A percentile compares a stretch with the other conserved stretches of the same genome.
Conservation (phyloP, 2,113 vertebrate species). For the Beaufortia kweichowensis region DNA sequence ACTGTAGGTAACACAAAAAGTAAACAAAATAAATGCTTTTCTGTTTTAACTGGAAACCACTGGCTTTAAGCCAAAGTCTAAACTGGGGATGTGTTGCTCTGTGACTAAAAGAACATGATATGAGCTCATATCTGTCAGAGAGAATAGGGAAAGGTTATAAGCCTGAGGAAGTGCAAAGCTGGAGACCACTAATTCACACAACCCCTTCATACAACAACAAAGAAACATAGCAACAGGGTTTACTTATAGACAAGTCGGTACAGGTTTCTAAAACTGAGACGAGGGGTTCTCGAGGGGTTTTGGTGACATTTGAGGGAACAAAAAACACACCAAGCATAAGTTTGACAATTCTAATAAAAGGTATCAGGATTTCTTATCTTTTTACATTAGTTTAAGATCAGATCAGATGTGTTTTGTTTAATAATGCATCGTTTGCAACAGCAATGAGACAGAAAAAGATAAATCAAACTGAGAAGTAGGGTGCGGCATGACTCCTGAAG, state of each 20-base stretch:
- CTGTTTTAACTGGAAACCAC: not conserved
- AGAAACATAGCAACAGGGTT: slow-evolving; percentile 71
- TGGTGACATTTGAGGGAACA: slow-evolving; percentile 7
- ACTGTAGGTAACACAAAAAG: not conserved
- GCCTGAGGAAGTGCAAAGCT: slow-evolving; percentile 45
- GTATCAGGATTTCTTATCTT: not conserved
- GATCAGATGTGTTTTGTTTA: no score
- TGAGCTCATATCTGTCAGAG: slow-evolving; percentile 53
- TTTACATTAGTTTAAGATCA: not conserved
- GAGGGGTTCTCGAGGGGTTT: slow-evolving; percentile 55
- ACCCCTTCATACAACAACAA: slow-evolving; percentile 68
- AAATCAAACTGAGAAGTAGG: not conserved
- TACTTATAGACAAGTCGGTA: slow-evolving; percentile 52
- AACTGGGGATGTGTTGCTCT: slow-evolving; percentile 37
- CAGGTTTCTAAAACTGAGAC: slow-evolving; percentile 41
- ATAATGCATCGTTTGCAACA: no score
- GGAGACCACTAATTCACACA: slow-evolving; percentile 53
- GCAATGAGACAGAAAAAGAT: not conserved
- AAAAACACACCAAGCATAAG: no score
- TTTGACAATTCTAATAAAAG: not conserved
- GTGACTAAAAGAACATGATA: slow-evolving; percentile 51
- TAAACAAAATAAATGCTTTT: not conserved
- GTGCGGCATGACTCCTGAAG: not conserved
- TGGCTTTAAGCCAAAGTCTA: slow-evolving; percentile 38
- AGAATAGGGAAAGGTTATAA: slow-evolving; percentile 63